Base-by-base conservation (phyloP, 2,888 invertebrate genomes). In the Xylota sylvarum region DNA sequence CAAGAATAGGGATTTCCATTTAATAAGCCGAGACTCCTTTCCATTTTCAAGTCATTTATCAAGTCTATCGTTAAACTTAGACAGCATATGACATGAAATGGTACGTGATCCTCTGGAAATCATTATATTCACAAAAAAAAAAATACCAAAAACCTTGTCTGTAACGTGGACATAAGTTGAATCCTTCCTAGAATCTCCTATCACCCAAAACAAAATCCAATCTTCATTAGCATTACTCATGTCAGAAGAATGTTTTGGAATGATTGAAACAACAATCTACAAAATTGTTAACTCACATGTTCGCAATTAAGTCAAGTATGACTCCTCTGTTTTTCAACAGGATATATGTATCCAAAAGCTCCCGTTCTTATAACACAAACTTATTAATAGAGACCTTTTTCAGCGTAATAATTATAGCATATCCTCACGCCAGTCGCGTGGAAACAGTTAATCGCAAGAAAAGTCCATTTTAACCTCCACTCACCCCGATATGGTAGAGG, bases 401-500 rank as follows among this genome's bases (percentile, higher is more conserved):
- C 60, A 35, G 7, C 14, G 30, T 35, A 10, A 23, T 77, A 73
- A 82, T 82, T 77, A 82, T 69, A 52, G 73, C 67, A 56, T 69
- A 69, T 69, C 67, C 86, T 73, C 81, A 72, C 81, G 70, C 56
- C 60, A 80, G 55, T 74, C 50, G 65, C 81, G 77, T 77, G 72
- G 76, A 77, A 72, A 48, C 43, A 69, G 72, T 77, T 82, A 74
- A 80, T 81, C 64, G 70, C 10, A 64, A 74, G 37, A 27, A 76
- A 78, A 65, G 70, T 72, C 65, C 76, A 76, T 65, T 55, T 35
- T 6, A 23, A 17, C 50, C 2, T 62, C n/a, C 23, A 12, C 19
- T 35, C 56, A 14, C 73, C 14, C 2, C n/a, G 7, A 6, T 14
- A 14, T 2, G 5, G 58, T 43, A 55, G n/a, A n/a, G 12, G 27